Evolutionary conservation across 2,113 vertebrate genomes (phyloP).

Genomic region (Percina caprodes): DNA sequence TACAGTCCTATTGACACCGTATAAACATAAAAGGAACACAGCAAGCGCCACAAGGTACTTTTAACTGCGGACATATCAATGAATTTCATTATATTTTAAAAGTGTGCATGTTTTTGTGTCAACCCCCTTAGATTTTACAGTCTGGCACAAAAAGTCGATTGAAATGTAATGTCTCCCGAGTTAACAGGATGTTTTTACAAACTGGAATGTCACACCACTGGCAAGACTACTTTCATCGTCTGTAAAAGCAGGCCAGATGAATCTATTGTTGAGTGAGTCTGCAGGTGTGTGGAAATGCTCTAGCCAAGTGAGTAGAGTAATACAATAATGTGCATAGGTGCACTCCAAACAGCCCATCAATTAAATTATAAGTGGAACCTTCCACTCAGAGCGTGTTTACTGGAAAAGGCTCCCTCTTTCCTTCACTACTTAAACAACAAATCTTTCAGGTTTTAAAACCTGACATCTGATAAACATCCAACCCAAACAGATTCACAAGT

Average conservation of each 20-base stretch:
- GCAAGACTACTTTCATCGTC: constrained; percentile 18
- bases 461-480: constrained; percentile 60
- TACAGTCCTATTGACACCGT: constrained; percentile 13
- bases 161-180: constrained; percentile 10
- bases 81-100: constrained; percentile 9
- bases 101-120: constrained; percentile 14
- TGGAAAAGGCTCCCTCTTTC: constrained; percentile 64
- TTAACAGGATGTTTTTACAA: constrained; percentile 53
- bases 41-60: background rate
- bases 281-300: constrained; percentile 50
- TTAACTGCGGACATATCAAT: constrained; percentile 5
- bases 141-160: constrained; percentile 11
- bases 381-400: constrained; percentile 72
- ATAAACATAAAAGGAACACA: constrained; percentile 4
- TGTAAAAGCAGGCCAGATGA: constrained; percentile 21
- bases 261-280: constrained; percentile 53
- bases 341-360: constrained; percentile 69
- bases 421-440: constrained; percentile 51
- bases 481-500: constrained; percentile 38
- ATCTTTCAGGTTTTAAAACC: constrained; percentile 58
- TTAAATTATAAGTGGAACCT: constrained; percentile 74
- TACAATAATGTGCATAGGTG: constrained; percentile 63
- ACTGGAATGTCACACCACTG: constrained; percentile 49
- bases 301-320: constrained; percentile 45
- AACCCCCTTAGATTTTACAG: constrained; percentile 7